These are phyloP conservation scores for Tenodera sinensis DNA, from an alignment of 2,888 invertebrate species.

Conservation along the genomic window DNA sequence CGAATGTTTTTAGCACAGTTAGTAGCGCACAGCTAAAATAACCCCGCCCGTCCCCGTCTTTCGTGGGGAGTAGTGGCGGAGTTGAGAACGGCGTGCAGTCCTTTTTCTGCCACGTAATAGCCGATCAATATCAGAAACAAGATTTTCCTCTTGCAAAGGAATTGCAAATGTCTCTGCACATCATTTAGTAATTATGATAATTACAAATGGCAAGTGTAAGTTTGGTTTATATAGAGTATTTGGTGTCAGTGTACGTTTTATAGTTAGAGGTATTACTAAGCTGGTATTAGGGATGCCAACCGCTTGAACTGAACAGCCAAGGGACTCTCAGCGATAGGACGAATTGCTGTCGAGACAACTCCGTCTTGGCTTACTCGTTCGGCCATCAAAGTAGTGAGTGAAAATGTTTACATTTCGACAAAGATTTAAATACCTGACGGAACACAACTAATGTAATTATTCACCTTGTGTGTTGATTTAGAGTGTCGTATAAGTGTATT, in stretches of 20 bases:
- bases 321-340: conserved; percentile 30
- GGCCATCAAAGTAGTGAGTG: conserved; percentile 32
- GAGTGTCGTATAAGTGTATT: not conserved
- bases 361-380: conserved; percentile 34
- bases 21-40: conserved; percentile 28
- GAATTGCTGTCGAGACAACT: conserved; percentile 29
- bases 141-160: not conserved
- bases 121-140: conserved; percentile 30
- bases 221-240: not conserved
- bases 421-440: not conserved
- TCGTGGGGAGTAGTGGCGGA: conserved; percentile 24
- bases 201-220: not conserved
- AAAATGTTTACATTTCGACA: conserved; percentile 6
- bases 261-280: not conserved
- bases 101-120: conserved; percentile 32
- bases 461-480: not conserved
- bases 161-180: not conserved
- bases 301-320: conserved; percentile 27
- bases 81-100: conserved; percentile 21
- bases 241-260: not conserved
- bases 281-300: conserved; percentile 5
- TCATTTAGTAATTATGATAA: not conserved
- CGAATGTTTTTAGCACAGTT: conserved; percentile 6
- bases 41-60: conserved; percentile 30
- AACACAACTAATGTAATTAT: not conserved